These are phyloP conservation scores for Selenia dentaria DNA, from an alignment of 2,888 invertebrate genomes.

Conservation along the genomic window DNA sequence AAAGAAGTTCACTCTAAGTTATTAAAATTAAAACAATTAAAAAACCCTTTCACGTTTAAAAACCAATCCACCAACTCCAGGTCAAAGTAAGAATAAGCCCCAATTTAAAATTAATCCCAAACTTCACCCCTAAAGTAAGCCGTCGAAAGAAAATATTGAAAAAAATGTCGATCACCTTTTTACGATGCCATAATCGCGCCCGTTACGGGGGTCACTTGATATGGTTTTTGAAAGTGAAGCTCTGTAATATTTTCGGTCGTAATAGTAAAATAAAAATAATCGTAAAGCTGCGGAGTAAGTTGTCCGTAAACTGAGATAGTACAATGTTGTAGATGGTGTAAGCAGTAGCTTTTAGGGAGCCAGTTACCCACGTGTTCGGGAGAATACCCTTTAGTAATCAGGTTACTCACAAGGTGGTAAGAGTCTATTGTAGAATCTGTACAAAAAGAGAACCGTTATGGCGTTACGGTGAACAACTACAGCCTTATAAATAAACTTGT, in stretches of 20 bases:
- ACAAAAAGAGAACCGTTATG: too few species aligned
- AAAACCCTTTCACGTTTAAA: constrained; percentile 6
- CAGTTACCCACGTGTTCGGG: too few species aligned
- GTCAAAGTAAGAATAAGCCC: constrained; percentile 7
- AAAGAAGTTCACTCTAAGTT: too few species aligned
- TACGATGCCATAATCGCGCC: constrained; percentile 62
- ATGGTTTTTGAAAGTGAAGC: constrained; percentile 45
- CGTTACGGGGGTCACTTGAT: constrained; percentile 65
- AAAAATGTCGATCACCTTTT: constrained; percentile 62
- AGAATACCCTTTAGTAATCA: too few species aligned
- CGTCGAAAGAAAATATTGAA: constrained; percentile 45
- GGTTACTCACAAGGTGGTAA: too few species aligned
- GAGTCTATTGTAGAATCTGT: too few species aligned
- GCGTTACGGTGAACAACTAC: too few species aligned
- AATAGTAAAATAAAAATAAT: constrained; percentile 75
- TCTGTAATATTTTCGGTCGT: constrained; percentile 64
- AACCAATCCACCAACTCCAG: constrained; percentile 3
- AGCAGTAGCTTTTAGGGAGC: too few species aligned
- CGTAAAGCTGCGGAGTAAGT: constrained; percentile 43
- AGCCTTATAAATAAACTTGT: too few species aligned
- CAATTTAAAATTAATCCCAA: constrained; percentile 18
- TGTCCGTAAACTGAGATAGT: constrained; percentile 22
- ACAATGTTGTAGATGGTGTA: not conserved
- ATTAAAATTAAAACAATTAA: constrained; percentile 2
- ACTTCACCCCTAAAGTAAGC: constrained; percentile 26